These are phyloP conservation scores for Rhagium mordax DNA, from an alignment of 2,888 invertebrate genomes.

Conservation along the genomic window DNA sequence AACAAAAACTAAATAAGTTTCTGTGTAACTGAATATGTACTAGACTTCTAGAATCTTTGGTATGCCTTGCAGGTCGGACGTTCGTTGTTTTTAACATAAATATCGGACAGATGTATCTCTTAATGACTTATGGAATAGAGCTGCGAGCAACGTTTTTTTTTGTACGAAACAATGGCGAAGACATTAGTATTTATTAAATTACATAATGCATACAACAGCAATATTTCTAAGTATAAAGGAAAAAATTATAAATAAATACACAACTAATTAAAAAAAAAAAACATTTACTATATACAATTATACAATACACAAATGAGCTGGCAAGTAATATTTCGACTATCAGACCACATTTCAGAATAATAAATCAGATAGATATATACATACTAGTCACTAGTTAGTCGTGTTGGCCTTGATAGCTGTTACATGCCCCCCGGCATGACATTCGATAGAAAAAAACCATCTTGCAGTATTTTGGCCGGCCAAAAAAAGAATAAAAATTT, in stretches of 20 bases:
- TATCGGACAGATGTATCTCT: background rate
- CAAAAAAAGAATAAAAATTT: constrained; percentile 50
- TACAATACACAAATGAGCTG: constrained; percentile 23
- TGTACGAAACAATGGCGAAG: no score
- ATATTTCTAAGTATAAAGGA: background rate
- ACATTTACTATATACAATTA: background rate
- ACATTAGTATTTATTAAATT: background rate
- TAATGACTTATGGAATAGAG: background rate
- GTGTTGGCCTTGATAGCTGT: constrained; percentile 50
- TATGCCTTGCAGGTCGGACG: background rate
- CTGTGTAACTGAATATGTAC: no score
- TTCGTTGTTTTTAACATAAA: background rate
- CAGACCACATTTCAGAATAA: constrained; percentile 33
- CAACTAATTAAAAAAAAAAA: background rate
- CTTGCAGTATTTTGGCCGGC: constrained; percentile 52
- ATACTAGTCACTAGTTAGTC: constrained; percentile 38
- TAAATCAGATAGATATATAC: constrained; percentile 40
- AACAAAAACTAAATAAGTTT: no score
- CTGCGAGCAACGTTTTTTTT: no score
- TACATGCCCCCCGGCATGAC: constrained; percentile 44
- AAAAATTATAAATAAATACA: background rate
- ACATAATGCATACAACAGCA: background rate
- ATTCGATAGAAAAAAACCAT: constrained; percentile 50
- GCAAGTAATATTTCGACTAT: constrained; percentile 23
- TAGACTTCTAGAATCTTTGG: background rate